Conservation (phyloP, 1,140 invertebrate genomes). For the Lepidostoma basale region DNA sequence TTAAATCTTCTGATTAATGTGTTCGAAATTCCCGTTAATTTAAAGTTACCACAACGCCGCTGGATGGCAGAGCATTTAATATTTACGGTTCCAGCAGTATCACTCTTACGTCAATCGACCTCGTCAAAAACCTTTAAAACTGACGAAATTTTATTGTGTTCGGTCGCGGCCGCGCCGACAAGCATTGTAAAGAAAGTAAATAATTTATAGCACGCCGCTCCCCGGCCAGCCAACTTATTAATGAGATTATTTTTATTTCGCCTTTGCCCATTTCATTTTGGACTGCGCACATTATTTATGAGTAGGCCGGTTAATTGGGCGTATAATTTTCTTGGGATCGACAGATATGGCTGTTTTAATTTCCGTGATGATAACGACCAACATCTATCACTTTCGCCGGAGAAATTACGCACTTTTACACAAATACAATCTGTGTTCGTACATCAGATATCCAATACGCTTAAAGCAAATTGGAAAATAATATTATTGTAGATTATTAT, state of each 20-base stretch:
- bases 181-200: neutral
- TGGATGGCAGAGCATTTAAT: neutral
- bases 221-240: constrained; percentile 1
- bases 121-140: neutral
- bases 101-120: neutral
- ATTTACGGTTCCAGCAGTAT: neutral
- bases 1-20: neutral
- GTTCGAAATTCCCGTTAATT: too few species aligned
- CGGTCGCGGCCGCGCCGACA: neutral
- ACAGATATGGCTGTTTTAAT: constrained; percentile 23
- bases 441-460: too few species aligned
- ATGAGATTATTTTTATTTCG: constrained; percentile 24
- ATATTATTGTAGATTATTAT: too few species aligned
- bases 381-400: constrained; percentile 5
- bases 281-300: constrained; percentile 15
- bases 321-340: constrained; percentile 19
- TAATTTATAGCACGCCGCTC: neutral
- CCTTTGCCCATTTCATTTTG: neutral
- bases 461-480: too few species aligned
- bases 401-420: too few species aligned
- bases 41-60: too few species aligned
- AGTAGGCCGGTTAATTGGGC: constrained; percentile 10
- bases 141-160: neutral
- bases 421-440: too few species aligned
- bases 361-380: constrained; percentile 6